phyloP scores from a whole-genome alignment of 2,113 vertebrate genomes.

The Miniopterus natalensis region DNA sequence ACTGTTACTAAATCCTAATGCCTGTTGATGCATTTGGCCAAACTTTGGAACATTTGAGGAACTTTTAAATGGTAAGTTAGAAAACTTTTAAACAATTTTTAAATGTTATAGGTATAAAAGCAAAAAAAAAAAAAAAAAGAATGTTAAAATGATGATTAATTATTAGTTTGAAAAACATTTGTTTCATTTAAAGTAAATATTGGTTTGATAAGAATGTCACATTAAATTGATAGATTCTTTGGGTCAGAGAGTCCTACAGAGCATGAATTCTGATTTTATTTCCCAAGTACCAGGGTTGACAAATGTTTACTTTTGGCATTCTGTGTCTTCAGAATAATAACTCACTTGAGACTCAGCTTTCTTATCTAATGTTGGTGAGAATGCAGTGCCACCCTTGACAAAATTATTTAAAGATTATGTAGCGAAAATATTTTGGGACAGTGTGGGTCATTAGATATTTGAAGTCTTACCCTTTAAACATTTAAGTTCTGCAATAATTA shows the following conservation, averaged over 20 bases:
- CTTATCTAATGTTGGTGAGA: slow-evolving; percentile 23
- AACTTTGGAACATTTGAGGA: slow-evolving; percentile 28
- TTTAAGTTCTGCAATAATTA: slow-evolving; percentile 22
- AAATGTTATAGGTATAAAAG: not conserved
- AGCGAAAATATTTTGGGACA: not conserved
- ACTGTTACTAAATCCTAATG: slow-evolving; percentile 51
- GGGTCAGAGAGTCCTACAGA: not conserved
- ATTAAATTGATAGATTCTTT: slow-evolving; percentile 8
- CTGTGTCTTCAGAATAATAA: slow-evolving; percentile 3
- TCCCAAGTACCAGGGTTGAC: not conserved
- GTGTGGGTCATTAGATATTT: not conserved
- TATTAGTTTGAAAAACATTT: slow-evolving; percentile 22
- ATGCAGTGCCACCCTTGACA: not conserved
- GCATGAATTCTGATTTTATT: slow-evolving; percentile 21
- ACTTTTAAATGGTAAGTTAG: slow-evolving; percentile 33
- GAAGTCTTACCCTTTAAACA: slow-evolving; percentile 2
- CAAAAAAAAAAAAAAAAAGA: not conserved
- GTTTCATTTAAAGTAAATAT: slow-evolving; percentile 46
- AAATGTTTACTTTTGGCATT: not conserved
- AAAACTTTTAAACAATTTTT: slow-evolving; percentile 3
- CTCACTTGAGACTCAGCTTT: slow-evolving; percentile 52
- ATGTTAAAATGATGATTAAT: not conserved
- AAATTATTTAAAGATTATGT: slow-evolving; percentile 36
- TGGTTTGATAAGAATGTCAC: slow-evolving; percentile 36
- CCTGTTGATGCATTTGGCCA: not conserved